A percentile compares a stretch with the other conserved stretches of the same genome.
phyloP scores from a whole-genome alignment of 2,113 vertebrate genomes.

The Callorhinus ursinus region DNA sequence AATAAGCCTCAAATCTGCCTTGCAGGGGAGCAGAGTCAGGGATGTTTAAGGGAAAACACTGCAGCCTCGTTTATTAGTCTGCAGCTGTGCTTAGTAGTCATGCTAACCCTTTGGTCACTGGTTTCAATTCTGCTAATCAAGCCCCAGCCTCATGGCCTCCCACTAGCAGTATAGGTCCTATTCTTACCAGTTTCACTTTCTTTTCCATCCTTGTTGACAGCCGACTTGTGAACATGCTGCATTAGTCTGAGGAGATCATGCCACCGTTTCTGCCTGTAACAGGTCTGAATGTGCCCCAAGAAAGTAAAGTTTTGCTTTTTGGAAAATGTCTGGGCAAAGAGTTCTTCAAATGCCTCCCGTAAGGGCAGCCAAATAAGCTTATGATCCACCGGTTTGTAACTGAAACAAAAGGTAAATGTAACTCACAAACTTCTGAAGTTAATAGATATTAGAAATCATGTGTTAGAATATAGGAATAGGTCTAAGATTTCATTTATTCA shows the following conservation, averaged over 20 bases:
- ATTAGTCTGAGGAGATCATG: slow-evolving; percentile 96
- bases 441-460: neutral
- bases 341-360: slow-evolving; percentile 95
- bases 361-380: slow-evolving; percentile 95
- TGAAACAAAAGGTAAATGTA: slow-evolving; percentile 74
- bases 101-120: neutral
- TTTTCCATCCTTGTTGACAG: slow-evolving; percentile 90
- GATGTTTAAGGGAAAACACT: neutral
- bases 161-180: neutral
- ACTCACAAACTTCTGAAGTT: slow-evolving; percentile 36
- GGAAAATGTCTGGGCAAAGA: slow-evolving; percentile 97
- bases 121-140: neutral
- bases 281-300: slow-evolving; percentile 97
- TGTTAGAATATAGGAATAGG: neutral
- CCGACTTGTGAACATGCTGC: slow-evolving; percentile 96
- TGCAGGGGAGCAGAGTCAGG: neutral
- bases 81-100: neutral
- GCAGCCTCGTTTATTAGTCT: neutral
- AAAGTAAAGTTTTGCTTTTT: slow-evolving; percentile 97
- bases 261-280: slow-evolving; percentile 96
- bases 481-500: neutral
- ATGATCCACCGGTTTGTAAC: slow-evolving; percentile 97
- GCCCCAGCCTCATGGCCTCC: neutral
- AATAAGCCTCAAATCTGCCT: neutral
- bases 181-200: slow-evolving; percentile 89